Evolutionary conservation across 2,888 invertebrate genomes (phyloP), one percentile per base, ranked within the genome.

Genomic region (Zygaena filipendulae): DNA sequence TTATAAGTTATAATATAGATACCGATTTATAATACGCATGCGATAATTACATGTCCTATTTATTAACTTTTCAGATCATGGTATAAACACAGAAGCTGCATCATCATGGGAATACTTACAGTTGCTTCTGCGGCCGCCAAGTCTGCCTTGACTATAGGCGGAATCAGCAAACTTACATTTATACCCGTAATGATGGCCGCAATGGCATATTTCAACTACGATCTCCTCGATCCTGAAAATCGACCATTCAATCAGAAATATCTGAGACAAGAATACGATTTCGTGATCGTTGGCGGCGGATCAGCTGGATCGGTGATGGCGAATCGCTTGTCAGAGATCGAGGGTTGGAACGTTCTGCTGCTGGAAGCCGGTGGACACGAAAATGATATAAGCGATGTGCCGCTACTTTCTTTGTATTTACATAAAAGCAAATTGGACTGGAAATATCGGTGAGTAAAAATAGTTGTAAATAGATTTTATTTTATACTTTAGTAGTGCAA

Each of bases 391-490:
- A 88, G 91, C 0, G 93, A 93, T 56, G 92, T 93, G 3, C 94
- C 93, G 0, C 81, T 92, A 25, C 66, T 94, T n/a, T 93, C 93
- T 21, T 60, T 94, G 23, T 95, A 92, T 61, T 80, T 95, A 49
- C 95, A 95, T 63, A 91, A 92, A 50, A 93, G 93, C 58, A 91
- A 91, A 77, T 59, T 93, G 49, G 95, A 95, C 62, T 95, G 95
- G 95, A 91, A 92, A 49, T 95, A 92, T 68, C 84, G 88, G 87
- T 89, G 55, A 56, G 58, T 45, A 24, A 24, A 24, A 10, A 14
- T 16, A 14, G 23, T 27, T 13, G 7, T 16, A n/a, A n/a, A n/a
- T n/a, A n/a, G n/a, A n/a, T n/a, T n/a, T n/a, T n/a, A n/a, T n/a
- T n/a, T n/a, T n/a, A n/a, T n/a, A n/a, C n/a, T n/a, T n/a, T n/a